Base-by-base conservation (phyloP, 2,797 vertebrate genomes). In the Aulostomus chinensis region DNA sequence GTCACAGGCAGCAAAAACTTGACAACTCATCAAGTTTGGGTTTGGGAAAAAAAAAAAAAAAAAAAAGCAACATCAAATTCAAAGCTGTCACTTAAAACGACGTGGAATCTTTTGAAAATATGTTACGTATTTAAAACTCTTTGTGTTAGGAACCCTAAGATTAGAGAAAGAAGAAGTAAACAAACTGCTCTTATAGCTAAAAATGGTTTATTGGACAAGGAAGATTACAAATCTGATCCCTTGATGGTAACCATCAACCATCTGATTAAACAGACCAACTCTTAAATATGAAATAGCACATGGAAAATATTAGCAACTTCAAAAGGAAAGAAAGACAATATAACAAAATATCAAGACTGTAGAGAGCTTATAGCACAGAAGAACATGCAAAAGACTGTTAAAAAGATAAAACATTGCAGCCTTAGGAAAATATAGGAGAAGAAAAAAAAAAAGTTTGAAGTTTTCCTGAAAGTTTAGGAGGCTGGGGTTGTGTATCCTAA, bases 161-260 rank as follows among this genome's bases (percentile, higher is more conserved):
- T 40, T 16, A 28, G 33, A 22, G 14, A 35, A 58, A 20, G 40
- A 7, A 33, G 13, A 47, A 30, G 2, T 4, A 33, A 13, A 29
- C 7, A 8, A 15, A n/a, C 38, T 24, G 31, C 52, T 76, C 53
- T 60, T 26, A 80, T 78, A 57, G 76, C 35, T 79, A 81, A 73
- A 86, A 90, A 89, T 73, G 57, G 45, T 81, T 90, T 90, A 89
- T 86, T 91, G 69, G 63, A 84, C 58, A 84, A 85, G 64, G 68
- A 82, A 68, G 76, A 84, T 74, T 67, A 80, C 60, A 83, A 86
- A 79, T 69, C 39, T 67, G 69, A 78, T 79, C 55, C 62, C 57
- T 70, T 63, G 62, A 55, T 75, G 62, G 58, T 69, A 69, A 69
- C 59, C 47, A 57, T 67, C 51, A 73, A 76, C 57, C 33, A 42